phyloP scores from a whole-genome alignment of 2,888 invertebrate genomes.

The Hypsopygia costalis region DNA sequence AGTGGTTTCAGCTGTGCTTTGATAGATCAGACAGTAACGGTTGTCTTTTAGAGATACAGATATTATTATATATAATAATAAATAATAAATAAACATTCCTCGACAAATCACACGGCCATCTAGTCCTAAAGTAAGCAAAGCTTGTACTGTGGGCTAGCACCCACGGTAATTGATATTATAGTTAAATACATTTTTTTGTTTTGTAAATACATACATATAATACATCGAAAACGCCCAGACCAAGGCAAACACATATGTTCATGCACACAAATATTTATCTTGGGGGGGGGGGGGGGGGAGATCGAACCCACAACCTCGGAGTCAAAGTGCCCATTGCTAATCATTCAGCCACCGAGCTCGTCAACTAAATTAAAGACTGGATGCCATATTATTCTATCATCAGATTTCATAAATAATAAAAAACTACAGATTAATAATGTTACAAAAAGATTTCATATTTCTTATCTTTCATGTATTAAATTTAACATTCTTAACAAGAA shows the following conservation, averaged over 20 bases:
- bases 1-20: too few species aligned
- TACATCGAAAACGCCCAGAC: not conserved
- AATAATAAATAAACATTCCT: not conserved
- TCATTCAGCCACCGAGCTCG: too few species aligned
- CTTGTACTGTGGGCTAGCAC: not conserved
- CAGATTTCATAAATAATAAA: too few species aligned
- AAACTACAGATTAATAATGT: too few species aligned
- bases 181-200: not conserved
- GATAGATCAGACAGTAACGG: too few species aligned
- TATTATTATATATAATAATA: not conserved
- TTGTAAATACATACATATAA: not conserved
- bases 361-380: too few species aligned
- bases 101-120: not conserved
- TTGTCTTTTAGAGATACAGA: too few species aligned
- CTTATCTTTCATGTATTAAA: too few species aligned
- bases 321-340: not conserved
- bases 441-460: too few species aligned
- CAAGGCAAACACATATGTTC: not conserved
- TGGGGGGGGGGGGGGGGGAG: not conserved
- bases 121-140: not conserved
- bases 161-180: not conserved
- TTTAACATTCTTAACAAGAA: too few species aligned
- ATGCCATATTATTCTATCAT: too few species aligned
- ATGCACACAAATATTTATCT: too few species aligned
- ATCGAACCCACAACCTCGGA: not conserved